phyloP scores from a whole-genome alignment of 1,140 invertebrate species.

The Lasioglossum baleicum region DNA sequence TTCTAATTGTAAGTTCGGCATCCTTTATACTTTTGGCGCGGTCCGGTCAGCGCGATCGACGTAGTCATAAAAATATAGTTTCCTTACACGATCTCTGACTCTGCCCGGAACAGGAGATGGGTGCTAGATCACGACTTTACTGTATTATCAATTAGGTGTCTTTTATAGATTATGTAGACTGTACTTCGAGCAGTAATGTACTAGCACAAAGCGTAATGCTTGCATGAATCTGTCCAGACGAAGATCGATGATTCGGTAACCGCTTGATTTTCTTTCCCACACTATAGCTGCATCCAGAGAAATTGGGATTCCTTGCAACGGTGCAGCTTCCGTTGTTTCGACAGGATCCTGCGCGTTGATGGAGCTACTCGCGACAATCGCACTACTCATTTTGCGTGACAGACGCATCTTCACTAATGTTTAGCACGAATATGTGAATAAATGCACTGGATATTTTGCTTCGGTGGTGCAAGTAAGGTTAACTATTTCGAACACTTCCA shows the following conservation, averaged over 20 bases:
- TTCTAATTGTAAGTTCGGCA: no score
- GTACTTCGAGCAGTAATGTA: conserved; percentile 35
- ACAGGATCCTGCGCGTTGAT: neutral
- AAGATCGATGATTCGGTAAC: conserved; percentile 56
- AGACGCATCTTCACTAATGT: neutral
- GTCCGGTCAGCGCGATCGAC: no score
- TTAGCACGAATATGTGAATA: neutral
- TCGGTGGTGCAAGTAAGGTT: neutral
- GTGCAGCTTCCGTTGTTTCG: neutral
- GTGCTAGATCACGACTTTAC: no score
- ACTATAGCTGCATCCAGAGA: conserved; percentile 18
- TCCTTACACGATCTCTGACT: no score
- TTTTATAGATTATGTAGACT: conserved; percentile 15
- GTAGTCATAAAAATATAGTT: no score
- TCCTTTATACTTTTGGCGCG: no score
- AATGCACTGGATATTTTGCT: neutral
- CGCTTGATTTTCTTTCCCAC: conserved; percentile 51
- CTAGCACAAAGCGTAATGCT: conserved; percentile 49
- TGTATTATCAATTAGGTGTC: neutral
- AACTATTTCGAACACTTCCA: neutral
- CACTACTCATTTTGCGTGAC: neutral
- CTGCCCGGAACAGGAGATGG: no score
- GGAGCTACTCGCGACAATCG: neutral
- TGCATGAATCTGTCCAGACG: conserved; percentile 33
- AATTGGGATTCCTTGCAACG: no score